Evolutionary conservation across 1,140 invertebrate genomes (phyloP), one percentile per base, ranked within the genome.

Genomic region (Psilanteris sp.): DNA sequence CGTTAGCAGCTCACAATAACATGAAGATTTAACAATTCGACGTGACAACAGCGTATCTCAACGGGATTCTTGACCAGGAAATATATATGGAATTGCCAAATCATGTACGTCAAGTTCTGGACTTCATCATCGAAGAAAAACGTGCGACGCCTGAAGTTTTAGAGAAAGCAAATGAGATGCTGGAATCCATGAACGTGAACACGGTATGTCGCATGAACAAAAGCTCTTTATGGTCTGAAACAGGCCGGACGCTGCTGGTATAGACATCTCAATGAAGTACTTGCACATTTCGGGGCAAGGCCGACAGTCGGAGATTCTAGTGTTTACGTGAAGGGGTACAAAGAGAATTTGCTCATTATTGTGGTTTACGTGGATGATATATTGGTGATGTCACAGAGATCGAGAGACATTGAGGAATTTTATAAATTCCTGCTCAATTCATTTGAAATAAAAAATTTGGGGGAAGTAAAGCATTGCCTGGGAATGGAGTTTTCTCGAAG

Each of bases 1-100:
- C 68, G n/a, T 4, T 79, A 3, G 76, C 81, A 5, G 76, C 78
- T 0, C 48, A 57, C 13, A 31, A 31, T n/a, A 46, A 64, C 13
- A 48, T 78, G 22, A 4, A 75, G 1, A 41, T 85, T 7, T 4
- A 43, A 3, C 84, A 86, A 26, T 26, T 26, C 8, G 6, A 26
- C 24, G 8, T 26, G 1, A 26, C 6, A 7, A 26, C 24, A 1
- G 24, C 24, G 8, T 26, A 26, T 7, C 24, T 26, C 8, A 26
- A 26, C 8, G 24, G 24, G 1, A 7, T 5, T 7, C 2, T 26
- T 7, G 24, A 26, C 3, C 3, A 26, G 8, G 24, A 26, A 4
- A 8, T 26, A 1, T 7, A 26, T 8, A 26, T 26, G 24, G 8
- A 26, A 7, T 5, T 8, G 8, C 24, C 24, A 1, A 48, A 79